Evolutionary conservation across 2,113 vertebrate genomes (phyloP).

Genomic region (Chelonoidis abingdonii): DNA sequence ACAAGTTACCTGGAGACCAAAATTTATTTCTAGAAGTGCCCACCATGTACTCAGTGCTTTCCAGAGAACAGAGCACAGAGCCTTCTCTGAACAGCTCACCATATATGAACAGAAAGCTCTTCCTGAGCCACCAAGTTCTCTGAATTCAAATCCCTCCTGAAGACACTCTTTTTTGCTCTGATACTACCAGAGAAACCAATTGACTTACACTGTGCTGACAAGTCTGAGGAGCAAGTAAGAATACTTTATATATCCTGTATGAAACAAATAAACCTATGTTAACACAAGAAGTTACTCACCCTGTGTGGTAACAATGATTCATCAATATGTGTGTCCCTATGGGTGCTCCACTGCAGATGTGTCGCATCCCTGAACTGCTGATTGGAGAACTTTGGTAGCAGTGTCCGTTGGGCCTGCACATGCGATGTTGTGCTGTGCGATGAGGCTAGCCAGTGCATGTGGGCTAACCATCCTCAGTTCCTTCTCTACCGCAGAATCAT

Average conservation of each 20-base stretch:
- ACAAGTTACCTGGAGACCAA: neutral
- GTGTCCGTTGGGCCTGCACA: too few species aligned
- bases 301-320: too few species aligned
- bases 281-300: neutral
- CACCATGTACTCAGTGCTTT: neutral
- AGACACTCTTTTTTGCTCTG: neutral
- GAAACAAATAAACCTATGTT: neutral
- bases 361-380: too few species aligned
- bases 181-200: neutral
- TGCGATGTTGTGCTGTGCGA: too few species aligned
- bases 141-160: neutral
- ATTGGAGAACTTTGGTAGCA: too few species aligned
- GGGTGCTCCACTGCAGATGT: too few species aligned
- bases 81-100: neutral
- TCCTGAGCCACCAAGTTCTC: neutral
- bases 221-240: neutral
- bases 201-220: neutral
- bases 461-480: too few species aligned
- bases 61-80: neutral
- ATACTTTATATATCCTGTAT: neutral
- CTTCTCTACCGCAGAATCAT: too few species aligned
- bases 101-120: neutral
- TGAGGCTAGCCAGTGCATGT: too few species aligned
- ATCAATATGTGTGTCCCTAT: too few species aligned
- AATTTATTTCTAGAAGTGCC: conserved; percentile 8